phyloP scores from a whole-genome alignment of 2,113 vertebrate genomes.

The Scalopus aquaticus region DNA sequence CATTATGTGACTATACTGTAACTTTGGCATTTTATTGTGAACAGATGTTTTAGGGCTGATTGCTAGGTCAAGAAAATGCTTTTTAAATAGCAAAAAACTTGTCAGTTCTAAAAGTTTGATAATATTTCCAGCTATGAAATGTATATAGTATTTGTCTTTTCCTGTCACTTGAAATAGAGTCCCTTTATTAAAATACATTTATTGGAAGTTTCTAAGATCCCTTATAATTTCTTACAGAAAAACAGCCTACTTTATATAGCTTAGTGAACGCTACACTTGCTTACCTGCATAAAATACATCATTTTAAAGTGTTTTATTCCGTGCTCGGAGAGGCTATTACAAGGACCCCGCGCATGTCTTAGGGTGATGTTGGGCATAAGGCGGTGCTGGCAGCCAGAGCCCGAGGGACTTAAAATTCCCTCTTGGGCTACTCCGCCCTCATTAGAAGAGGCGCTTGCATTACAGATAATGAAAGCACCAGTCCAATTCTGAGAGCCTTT shows the following conservation, averaged over 20 bases:
- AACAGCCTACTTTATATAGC: not conserved
- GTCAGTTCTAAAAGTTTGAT: not conserved
- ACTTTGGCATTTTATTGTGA: not conserved
- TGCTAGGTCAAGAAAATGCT: not conserved
- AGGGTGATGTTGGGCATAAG: not conserved
- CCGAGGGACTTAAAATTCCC: not conserved
- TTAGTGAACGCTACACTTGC: not conserved
- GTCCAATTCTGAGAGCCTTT: not conserved
- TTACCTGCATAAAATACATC: not conserved
- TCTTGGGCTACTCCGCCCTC: not conserved
- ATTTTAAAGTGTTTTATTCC: constrained; percentile 18
- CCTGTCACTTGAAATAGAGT: not conserved
- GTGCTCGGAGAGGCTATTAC: not conserved
- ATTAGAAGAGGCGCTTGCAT: not conserved
- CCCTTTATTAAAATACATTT: not conserved
- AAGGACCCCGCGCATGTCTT: not conserved
- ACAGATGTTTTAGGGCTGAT: not conserved
- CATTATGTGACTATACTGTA: not conserved
- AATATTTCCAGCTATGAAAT: not conserved
- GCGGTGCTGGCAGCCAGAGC: not conserved
- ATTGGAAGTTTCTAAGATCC: not conserved
- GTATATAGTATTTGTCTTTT: not conserved
- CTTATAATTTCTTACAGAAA: not conserved
- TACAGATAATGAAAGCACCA: not conserved
- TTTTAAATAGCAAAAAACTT: not conserved